Percentiles rank a stretch among this genome's conserved stretches.
Evolutionary conservation across 2,888 invertebrate species (phyloP).

Genomic region (Fragum whitleyi): DNA sequence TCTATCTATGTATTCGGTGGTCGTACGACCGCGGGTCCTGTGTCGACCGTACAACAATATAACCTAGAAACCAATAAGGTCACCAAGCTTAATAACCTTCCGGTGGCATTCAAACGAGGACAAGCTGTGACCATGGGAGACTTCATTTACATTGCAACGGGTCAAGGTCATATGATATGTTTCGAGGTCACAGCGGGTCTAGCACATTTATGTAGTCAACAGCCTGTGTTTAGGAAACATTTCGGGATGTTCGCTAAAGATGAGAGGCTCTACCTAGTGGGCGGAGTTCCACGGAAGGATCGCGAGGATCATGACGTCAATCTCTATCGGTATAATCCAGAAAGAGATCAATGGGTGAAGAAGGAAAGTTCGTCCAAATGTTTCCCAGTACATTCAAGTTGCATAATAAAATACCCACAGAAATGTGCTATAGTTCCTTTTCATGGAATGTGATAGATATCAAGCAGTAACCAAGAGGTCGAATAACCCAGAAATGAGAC

Average conservation of each 20-base stretch:
- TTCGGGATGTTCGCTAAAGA: constrained; percentile 62
- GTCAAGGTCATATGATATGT: constrained; percentile 62
- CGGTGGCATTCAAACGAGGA: constrained; percentile 48
- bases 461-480: too few relatives aligned
- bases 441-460: constrained; percentile 11
- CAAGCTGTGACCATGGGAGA: constrained; percentile 48
- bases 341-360: constrained; percentile 54
- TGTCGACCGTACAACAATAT: constrained; percentile 49
- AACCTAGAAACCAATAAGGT: constrained; percentile 37
- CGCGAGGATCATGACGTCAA: constrained; percentile 24
- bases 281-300: constrained; percentile 40
- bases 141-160: constrained; percentile 56
- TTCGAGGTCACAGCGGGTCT: constrained; percentile 45
- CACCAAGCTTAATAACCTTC: constrained; percentile 42
- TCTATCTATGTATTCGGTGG: constrained; percentile 63
- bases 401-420: constrained; percentile 56
- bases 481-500: too few relatives aligned
- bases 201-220: constrained; percentile 48
- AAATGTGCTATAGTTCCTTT: constrained; percentile 60
- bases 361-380: constrained; percentile 39
- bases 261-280: constrained; percentile 61
- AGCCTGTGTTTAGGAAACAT: constrained; percentile 43
- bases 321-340: constrained; percentile 56
- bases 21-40: constrained; percentile 47
- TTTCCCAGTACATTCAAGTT: constrained; percentile 52